Conservation (phyloP, 2,113 vertebrate species). For the Heloderma charlesbogerti region DNA sequence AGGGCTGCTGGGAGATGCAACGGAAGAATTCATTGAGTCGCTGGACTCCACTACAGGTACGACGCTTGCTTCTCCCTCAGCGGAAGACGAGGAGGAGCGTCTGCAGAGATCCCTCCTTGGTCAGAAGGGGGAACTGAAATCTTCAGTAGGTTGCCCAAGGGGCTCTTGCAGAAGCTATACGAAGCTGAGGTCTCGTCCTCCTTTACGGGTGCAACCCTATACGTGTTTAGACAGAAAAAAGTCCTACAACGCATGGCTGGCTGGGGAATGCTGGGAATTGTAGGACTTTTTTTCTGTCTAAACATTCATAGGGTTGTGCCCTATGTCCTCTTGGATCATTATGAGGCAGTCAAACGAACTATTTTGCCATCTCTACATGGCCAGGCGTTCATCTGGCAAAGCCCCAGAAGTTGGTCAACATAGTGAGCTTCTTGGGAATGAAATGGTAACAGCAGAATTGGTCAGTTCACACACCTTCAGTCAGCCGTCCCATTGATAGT, state of each 20-base stretch:
- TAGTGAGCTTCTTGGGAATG: neutral
- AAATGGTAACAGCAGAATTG: neutral
- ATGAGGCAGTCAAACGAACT: no score
- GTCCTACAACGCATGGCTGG: no score
- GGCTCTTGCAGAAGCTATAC: neutral
- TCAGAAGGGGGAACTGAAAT: no score
- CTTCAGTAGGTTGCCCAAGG: rapidly evolving
- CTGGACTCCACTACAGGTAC: slow-evolving; percentile 96
- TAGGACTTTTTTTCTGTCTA: no score
- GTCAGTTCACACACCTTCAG: neutral
- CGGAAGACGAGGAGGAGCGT: neutral
- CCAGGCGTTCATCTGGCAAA: neutral
- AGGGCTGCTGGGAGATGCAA: slow-evolving; percentile 96
- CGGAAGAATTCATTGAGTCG: slow-evolving; percentile 98
- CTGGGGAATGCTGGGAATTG: no score
- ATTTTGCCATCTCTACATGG: no score
- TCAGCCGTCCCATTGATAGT: neutral
- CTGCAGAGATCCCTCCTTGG: no score
- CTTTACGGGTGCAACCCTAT: no score
- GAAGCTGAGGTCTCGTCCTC: neutral
- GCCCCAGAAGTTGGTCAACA: no score
- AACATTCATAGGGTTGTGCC: no score
- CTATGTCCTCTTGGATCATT: no score
- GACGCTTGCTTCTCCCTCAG: neutral
- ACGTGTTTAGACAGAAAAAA: no score